A percentile compares a stretch with the other conserved stretches of the same genome.
Evolutionary conservation across 2,113 vertebrate species (phyloP).

Genomic region (Cyphomyrus discorhynchus): DNA sequence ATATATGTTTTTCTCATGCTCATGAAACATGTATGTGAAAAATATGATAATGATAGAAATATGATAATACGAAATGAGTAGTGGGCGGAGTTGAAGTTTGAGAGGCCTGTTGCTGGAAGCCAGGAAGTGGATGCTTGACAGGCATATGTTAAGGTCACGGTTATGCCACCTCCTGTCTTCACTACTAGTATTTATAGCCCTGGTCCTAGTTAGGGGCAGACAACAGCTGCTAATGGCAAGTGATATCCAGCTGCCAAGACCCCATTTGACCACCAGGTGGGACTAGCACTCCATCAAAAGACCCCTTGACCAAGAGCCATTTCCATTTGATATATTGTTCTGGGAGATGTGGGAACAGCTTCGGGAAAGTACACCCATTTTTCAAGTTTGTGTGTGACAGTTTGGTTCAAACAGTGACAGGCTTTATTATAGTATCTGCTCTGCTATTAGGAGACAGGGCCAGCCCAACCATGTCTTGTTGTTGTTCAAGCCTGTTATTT

Average conservation of each 20-base stretch:
- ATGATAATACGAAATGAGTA: neutral
- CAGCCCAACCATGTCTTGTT: neutral
- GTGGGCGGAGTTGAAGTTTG: neutral
- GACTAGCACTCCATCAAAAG: neutral
- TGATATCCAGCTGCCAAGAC: neutral
- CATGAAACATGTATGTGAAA: neutral
- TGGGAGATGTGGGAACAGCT: neutral
- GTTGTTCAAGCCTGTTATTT: neutral
- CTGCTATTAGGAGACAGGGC: neutral
- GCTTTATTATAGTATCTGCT: neutral
- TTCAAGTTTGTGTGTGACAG: neutral
- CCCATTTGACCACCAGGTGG: constrained; percentile 1
- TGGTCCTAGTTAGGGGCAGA: neutral
- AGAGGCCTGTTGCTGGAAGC: neutral
- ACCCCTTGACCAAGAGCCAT: neutral
- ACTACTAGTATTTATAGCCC: neutral
- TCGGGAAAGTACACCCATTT: neutral
- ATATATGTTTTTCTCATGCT: neutral
- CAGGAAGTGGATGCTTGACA: neutral
- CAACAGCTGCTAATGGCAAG: neutral
- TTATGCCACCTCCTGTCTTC: neutral
- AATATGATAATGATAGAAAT: neutral
- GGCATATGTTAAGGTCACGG: neutral
- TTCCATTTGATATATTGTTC: neutral
- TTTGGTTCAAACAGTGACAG: neutral